Evolutionary conservation across 2,888 invertebrate species (phyloP), one percentile per base, ranked within the genome.

Genomic region (Lasioglossum marginatum): DNA sequence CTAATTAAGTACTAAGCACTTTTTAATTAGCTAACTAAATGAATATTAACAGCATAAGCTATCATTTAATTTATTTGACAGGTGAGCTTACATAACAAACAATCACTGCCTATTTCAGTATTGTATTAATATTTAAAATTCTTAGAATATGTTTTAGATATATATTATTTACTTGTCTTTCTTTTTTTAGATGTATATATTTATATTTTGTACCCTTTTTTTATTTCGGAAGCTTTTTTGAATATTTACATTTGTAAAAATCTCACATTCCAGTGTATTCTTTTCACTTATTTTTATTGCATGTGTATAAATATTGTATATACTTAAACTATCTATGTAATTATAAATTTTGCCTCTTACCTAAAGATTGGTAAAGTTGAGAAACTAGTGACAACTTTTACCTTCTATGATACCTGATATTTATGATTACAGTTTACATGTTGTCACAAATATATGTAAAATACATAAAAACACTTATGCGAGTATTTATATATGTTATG

Each of bases 1-100:
- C 70, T 63, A 63, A 31, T 63, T 63, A 63, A 63, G 63, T 63
- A 63, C 31, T 60, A 27, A 84, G 52, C 81, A 88, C 76, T 83
- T 88, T 87, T 91, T 88, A 90, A 91, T 92, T 91, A 88, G 57
- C n/a, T 91, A 89, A 57, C 57, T 86, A 89, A 84, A 91, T 84
- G 70, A 73, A 37, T 76, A 77, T 70, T 76, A 75, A 78, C 12
- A 48, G 68, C 73, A 80, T 81, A 75, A 40, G 71, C 57, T 77
- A 86, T 52, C 40, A 70, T 79, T 72, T 83, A 85, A 82, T 83
- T 79, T 87, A 80, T 78, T 83, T 75, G 43, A 72, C 77, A 34
- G 70, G 27, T 77, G 77, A 83, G 63, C 66, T 79, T 74, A 45
- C 70, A 77, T 48, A 79, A 27, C 27, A 63, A 57, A 52, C 63